Evolutionary conservation across 2,888 invertebrate species (phyloP).

Genomic region (Cremastinae sp.): DNA sequence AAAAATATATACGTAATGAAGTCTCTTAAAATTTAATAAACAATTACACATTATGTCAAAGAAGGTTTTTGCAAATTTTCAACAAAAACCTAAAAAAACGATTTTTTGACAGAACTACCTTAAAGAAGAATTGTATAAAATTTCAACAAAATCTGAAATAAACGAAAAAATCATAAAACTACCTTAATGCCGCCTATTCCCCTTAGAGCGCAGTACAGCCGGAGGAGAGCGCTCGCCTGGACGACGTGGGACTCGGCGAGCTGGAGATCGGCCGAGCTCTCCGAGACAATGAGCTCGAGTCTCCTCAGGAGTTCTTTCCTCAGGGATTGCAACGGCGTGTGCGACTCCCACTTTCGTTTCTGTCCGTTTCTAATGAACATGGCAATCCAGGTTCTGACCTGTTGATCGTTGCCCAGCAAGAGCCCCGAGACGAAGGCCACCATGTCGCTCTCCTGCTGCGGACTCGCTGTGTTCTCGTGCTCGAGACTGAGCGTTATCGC

Average conservation of each 20-base stretch:
- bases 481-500: conserved; percentile 91
- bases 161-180: no score
- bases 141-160: no score
- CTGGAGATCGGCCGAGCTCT: conserved; percentile 84
- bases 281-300: conserved; percentile 85
- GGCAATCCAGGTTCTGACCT: conserved; percentile 95
- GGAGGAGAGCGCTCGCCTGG: conserved; percentile 93
- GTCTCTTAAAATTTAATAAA: no score
- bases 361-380: conserved; percentile 94
- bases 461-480: conserved; percentile 78
- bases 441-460: conserved; percentile 81
- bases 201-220: conserved; percentile 95
- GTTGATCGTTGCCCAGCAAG: conserved; percentile 93
- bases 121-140: no score
- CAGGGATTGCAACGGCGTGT: conserved; percentile 86
- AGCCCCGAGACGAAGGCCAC: conserved; percentile 94
- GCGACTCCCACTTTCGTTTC: conserved; percentile 90
- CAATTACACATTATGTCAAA: no score
- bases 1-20: no score
- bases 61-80: no score
- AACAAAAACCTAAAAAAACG: no score
- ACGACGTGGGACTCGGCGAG: conserved; percentile 87
- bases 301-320: conserved; percentile 89
- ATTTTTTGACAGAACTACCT: no score
- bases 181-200: conserved; percentile 97